Evolutionary conservation across 2,888 invertebrate species (phyloP).

Genomic region (Cheilosia variabilis): DNA sequence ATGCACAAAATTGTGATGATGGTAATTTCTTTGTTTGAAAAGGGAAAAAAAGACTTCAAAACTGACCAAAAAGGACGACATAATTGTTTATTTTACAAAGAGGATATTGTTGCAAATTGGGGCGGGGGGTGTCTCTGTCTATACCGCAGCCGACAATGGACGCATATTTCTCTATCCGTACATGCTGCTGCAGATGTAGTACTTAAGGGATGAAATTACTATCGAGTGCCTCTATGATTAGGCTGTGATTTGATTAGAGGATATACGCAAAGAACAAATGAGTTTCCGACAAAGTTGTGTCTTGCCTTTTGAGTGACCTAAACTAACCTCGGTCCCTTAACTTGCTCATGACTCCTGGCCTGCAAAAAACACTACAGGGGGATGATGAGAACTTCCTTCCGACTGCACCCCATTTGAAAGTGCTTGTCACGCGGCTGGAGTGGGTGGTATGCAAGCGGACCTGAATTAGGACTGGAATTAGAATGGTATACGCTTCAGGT

Average conservation of each 20-base stretch:
- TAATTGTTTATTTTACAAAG: conserved; percentile 63
- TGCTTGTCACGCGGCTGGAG: conserved; percentile 56
- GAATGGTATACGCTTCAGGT: conserved; percentile 73
- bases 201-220: conserved; percentile 59
- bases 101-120: conserved; percentile 71
- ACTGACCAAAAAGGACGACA: conserved; percentile 40
- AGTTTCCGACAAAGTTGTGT: conserved; percentile 70
- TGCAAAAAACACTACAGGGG: background rate
- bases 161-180: background rate
- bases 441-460: conserved; percentile 12
- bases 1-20: conserved; percentile 71
- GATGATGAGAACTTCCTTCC: conserved; percentile 70
- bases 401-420: conserved; percentile 44
- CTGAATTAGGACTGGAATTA: conserved; percentile 66
- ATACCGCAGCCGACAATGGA: background rate
- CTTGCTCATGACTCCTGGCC: background rate
- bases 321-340: conserved; percentile 52
- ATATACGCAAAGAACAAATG: conserved; percentile 59
- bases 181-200: conserved; percentile 38
- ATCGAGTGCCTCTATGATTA: conserved; percentile 65
- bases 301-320: conserved; percentile 68
- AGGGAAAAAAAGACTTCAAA: background rate
- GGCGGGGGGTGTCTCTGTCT: conserved; percentile 13
- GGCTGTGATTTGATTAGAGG: conserved; percentile 73
- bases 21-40: conserved; percentile 8